Conservation (phyloP, 2,888 invertebrate genomes). For the Piscicola geometra region DNA sequence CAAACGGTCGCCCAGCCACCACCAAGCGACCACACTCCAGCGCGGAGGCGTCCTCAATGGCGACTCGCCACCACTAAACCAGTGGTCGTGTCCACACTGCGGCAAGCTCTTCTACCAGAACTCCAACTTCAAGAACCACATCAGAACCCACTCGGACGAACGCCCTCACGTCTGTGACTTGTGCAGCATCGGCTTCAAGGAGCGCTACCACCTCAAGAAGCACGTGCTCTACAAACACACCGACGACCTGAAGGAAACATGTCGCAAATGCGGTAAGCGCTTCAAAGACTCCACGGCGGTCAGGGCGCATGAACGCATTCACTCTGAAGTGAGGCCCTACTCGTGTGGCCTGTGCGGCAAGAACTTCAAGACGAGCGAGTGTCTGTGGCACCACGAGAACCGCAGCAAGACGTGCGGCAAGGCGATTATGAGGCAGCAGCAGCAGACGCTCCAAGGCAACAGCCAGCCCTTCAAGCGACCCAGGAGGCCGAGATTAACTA, state of each 20-base stretch:
- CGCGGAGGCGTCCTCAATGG: not conserved
- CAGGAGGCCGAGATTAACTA: not conserved
- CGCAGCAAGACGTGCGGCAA: conserved; percentile 45
- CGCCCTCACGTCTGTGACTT: conserved; percentile 44
- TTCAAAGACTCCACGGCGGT: conserved; percentile 46
- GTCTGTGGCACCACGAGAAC: conserved; percentile 46
- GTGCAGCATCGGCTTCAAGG: conserved; percentile 45
- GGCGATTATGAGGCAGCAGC: conserved; percentile 30
- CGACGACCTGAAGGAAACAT: conserved; percentile 43
- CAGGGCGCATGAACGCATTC: conserved; percentile 46
- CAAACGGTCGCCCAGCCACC: conserved; percentile 22
- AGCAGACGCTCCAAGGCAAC: not conserved
- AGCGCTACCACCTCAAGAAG: conserved; percentile 45
- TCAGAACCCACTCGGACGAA: conserved; percentile 45
- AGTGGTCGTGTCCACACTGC: conserved; percentile 45
- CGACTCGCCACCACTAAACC: not conserved
- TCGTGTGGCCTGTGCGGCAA: conserved; percentile 43
- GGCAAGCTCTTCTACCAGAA: conserved; percentile 44
- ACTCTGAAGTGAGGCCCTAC: conserved; percentile 45
- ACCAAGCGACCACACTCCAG: not conserved
- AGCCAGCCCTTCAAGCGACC: not conserved
- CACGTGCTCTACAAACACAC: conserved; percentile 45
- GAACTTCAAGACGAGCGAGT: conserved; percentile 45
- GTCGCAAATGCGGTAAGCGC: conserved; percentile 44
- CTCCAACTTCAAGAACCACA: conserved; percentile 46